Percentiles rank a stretch among this genome's conserved stretches.
Evolutionary conservation across 30 jellyfish, hydroid and myxozoan genomes (phyloP).

Genomic region (Mastigias papua): DNA sequence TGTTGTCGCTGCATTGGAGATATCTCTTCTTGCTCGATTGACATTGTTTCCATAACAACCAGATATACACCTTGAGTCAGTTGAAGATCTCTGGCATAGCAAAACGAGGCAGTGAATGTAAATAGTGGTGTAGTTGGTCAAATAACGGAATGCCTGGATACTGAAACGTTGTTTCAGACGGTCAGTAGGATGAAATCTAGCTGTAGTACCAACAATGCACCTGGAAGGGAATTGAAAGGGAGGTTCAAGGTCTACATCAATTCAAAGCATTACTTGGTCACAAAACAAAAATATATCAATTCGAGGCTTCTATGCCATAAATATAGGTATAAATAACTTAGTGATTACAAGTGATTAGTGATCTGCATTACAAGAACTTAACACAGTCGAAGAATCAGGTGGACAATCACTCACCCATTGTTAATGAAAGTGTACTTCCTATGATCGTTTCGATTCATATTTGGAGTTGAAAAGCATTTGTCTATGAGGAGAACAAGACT

Average conservation of each 20-base stretch:
- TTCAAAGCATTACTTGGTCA: no score
- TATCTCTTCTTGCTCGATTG: constrained; percentile 18
- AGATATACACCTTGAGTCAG: constrained; percentile 13
- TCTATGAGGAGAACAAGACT: background rate
- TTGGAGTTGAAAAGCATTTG: background rate
- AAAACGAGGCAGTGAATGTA: constrained; percentile 47
- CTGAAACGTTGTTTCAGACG: constrained; percentile 33
- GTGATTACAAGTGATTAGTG: no score
- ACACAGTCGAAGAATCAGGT: background rate
- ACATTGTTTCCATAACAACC: constrained; percentile 64
- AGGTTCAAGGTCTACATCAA: no score
- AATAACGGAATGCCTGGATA: constrained; percentile 5
- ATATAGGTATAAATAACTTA: no score
- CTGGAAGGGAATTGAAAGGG: background rate
- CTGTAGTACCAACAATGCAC: constrained; percentile 23
- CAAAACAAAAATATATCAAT: no score
- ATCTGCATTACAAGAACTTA: no score
- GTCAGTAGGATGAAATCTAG: background rate
- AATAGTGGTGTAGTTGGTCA: constrained; percentile 16
- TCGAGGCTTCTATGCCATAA: no score
- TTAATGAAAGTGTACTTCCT: background rate
- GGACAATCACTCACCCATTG: background rate
- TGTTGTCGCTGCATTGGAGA: background rate
- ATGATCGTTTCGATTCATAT: background rate
- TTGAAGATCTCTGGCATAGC: constrained; percentile 30